Conservation (phyloP, 2,113 vertebrate species). For the Holacanthus passer region DNA sequence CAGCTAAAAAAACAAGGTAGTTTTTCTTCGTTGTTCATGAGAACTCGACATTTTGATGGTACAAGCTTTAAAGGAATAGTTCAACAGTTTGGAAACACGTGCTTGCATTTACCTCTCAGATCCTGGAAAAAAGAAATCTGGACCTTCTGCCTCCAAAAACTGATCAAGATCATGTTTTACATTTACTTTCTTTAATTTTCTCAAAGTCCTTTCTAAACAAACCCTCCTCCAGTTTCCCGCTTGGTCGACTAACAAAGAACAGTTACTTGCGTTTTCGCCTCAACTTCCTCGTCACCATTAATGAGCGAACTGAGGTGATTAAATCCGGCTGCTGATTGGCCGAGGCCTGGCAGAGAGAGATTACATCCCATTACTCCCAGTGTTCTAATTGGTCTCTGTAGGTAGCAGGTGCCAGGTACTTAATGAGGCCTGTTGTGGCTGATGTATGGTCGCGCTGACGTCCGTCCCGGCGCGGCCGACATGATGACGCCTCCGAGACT, state of each 20-base stretch:
- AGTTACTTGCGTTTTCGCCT: not conserved
- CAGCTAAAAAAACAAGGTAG: not conserved
- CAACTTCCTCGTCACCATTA: constrained; percentile 41
- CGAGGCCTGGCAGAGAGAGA: constrained; percentile 67
- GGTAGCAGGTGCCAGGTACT: constrained; percentile 78
- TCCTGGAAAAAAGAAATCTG: too few species aligned
- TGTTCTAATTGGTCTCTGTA: constrained; percentile 78
- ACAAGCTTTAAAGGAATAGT: not conserved
- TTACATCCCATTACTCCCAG: constrained; percentile 58
- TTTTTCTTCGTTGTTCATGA: too few species aligned
- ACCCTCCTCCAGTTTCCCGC: not conserved
- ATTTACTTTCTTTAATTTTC: too few species aligned
- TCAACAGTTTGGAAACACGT: not conserved
- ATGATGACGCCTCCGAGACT: constrained; percentile 24
- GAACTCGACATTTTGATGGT: not conserved
- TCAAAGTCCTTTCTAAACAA: not conserved
- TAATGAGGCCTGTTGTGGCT: constrained; percentile 82
- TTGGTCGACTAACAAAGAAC: not conserved
- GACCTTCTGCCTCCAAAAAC: too few species aligned
- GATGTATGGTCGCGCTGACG: constrained; percentile 74
- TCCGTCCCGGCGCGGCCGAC: constrained; percentile 5
- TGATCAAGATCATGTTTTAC: too few species aligned
- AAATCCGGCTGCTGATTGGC: constrained; percentile 62
- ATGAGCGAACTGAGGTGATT: constrained; percentile 53
- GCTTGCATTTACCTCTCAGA: too few species aligned